Percentiles rank a stretch among this genome's conserved stretches.
These are phyloP conservation scores for Drosophila niveifrons DNA, from an alignment of 2,888 invertebrate genomes.

Conservation along the genomic window DNA sequence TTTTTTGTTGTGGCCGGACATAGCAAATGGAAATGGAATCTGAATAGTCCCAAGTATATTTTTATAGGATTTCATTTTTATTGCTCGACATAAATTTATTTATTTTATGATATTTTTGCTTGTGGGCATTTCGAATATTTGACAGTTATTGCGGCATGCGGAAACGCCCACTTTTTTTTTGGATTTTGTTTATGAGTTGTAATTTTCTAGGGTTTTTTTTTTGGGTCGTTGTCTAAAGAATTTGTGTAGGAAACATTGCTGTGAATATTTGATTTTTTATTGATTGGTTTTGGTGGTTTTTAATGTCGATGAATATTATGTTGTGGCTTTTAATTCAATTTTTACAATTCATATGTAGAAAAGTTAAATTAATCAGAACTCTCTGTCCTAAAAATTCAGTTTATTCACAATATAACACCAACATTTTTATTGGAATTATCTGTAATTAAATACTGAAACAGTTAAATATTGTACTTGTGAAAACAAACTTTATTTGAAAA, in stretches of 20 bases:
- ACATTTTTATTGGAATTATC: too few relatives aligned
- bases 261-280: slow-evolving; percentile 37
- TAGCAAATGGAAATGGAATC: slow-evolving; percentile 24
- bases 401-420: too few relatives aligned
- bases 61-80: slow-evolving; percentile 77
- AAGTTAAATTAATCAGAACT: too few relatives aligned
- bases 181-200: slow-evolving; percentile 48
- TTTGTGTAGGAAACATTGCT: slow-evolving; percentile 26
- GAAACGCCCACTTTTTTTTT: slow-evolving; percentile 68
- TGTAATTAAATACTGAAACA: too few relatives aligned
- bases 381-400: too few relatives aligned
- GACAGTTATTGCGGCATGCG: slow-evolving; percentile 74
- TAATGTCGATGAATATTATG: slow-evolving; percentile 4
- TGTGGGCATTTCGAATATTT: slow-evolving; percentile 62
- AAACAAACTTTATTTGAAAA: too few relatives aligned
- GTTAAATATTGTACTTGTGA: too few relatives aligned
- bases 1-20: slow-evolving; percentile 41
- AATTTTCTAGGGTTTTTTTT: slow-evolving; percentile 38
- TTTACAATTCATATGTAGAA: too few relatives aligned
- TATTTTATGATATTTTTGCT: slow-evolving; percentile 58
- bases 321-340: neutral
- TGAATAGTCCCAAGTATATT: slow-evolving; percentile 33
- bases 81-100: slow-evolving; percentile 72
- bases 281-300: slow-evolving; percentile 22
- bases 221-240: slow-evolving; percentile 20